These are phyloP conservation scores for Falco punctatus DNA, from an alignment of 2,113 vertebrate genomes.

Conservation along the genomic window DNA sequence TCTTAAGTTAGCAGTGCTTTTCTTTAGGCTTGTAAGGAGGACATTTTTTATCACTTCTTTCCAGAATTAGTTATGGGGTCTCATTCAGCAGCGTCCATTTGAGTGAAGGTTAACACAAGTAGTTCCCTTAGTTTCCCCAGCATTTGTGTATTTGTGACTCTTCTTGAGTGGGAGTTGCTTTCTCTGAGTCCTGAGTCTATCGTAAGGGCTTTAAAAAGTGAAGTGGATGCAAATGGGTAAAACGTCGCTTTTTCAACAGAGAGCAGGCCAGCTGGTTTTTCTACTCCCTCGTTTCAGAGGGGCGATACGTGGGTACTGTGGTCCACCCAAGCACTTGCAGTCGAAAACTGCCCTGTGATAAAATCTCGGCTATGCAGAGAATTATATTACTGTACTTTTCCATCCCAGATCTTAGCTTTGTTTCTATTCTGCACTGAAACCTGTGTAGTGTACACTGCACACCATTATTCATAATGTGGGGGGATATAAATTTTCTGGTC, in stretches of 20 bases:
- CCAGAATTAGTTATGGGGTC: neutral
- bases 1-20: neutral
- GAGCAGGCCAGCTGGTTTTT: neutral
- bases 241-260: accelerated
- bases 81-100: neutral
- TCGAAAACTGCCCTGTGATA: neutral
- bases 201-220: neutral
- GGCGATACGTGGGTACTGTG: accelerated
- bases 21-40: neutral
- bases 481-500: constrained; percentile 55
- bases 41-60: neutral
- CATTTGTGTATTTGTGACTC: accelerated
- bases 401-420: neutral
- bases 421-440: constrained; percentile 23
- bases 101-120: neutral
- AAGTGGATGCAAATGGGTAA: neutral
- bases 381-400: neutral
- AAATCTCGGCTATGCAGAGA: neutral
- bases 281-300: accelerated
- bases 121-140: neutral
- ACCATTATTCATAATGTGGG: neutral
- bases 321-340: neutral
- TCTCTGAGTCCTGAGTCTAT: neutral
- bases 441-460: neutral
- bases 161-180: neutral